Percentiles rank a stretch among this genome's conserved stretches.
Evolutionary conservation across 2,797 vertebrate genomes (phyloP).

Genomic region (Danio aesculapii): DNA sequence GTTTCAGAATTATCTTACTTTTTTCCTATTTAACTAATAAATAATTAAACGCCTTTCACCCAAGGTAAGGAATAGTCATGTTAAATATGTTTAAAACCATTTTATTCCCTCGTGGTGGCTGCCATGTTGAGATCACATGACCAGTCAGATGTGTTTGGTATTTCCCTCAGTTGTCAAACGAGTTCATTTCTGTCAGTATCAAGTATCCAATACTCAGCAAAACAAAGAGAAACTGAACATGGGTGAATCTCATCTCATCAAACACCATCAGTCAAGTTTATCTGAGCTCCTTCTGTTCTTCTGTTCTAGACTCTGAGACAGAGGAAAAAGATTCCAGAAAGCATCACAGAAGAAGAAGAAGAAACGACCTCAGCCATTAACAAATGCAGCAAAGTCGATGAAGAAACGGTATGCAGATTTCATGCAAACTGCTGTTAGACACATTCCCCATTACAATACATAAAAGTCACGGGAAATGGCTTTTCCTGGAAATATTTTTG

Average conservation of each 20-base stretch:
- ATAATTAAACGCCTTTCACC: background rate
- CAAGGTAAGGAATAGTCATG: background rate
- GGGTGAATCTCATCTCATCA: background rate
- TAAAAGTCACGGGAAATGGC: too few species aligned
- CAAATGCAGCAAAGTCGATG: slow-evolving; percentile 64
- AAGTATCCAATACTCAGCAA: background rate
- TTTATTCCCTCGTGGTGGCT: background rate
- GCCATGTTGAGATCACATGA: slow-evolving; percentile 10
- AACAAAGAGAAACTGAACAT: background rate
- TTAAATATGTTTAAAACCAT: too few species aligned
- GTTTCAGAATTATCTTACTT: too few species aligned
- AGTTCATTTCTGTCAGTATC: background rate
- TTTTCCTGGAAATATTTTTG: too few species aligned
- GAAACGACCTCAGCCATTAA: slow-evolving; percentile 51
- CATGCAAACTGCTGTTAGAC: too few species aligned
- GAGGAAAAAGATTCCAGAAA: slow-evolving; percentile 54
- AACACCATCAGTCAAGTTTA: background rate
- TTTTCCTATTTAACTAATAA: too few species aligned
- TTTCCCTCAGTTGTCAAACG: background rate
- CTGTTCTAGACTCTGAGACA: slow-evolving; percentile 57
- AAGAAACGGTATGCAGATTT: slow-evolving; percentile 52
- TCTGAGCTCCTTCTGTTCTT: slow-evolving; percentile 3
- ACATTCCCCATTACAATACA: too few species aligned
- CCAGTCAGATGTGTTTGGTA: background rate
- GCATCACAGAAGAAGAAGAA: slow-evolving; percentile 47